These are phyloP conservation scores for Criorhina ranunculi DNA, from an alignment of 2,888 invertebrate genomes.

Conservation along the genomic window DNA sequence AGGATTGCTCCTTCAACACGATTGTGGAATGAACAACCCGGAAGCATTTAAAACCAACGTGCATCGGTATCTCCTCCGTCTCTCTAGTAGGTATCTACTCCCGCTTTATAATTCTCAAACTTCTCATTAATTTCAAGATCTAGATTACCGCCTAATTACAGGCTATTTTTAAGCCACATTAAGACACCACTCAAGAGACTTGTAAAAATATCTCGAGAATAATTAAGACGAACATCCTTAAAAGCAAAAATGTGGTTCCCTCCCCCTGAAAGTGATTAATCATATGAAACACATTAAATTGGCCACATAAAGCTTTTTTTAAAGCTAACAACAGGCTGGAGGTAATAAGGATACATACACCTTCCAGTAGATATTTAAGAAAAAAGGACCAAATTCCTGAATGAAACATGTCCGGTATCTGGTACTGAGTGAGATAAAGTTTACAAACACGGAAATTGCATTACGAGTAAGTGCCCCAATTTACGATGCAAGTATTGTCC, in stretches of 20 bases:
- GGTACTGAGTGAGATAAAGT: constrained; percentile 37
- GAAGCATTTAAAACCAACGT: too few relatives aligned
- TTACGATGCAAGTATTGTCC: too few relatives aligned
- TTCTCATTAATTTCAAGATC: constrained; percentile 49
- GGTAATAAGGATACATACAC: constrained; percentile 65
- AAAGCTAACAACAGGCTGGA: constrained; percentile 10
- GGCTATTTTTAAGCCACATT: constrained; percentile 52
- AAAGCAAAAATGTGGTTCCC: constrained; percentile 36
- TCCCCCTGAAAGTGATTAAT: constrained; percentile 41
- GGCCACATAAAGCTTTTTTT: constrained; percentile 45
- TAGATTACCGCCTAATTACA: constrained; percentile 49
- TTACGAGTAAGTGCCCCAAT: too few relatives aligned
- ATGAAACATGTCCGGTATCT: constrained; percentile 34
- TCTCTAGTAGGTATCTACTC: too few relatives aligned
- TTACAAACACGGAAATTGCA: constrained; percentile 58
- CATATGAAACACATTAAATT: constrained; percentile 61
- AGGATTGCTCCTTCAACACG: too few relatives aligned
- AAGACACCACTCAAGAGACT: constrained; percentile 28
- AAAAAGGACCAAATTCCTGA: constrained; percentile 6
- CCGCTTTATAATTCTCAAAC: constrained; percentile 28
- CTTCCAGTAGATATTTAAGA: not conserved
- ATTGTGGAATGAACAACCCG: too few relatives aligned
- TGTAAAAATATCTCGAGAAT: constrained; percentile 53
- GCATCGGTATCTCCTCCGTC: too few relatives aligned
- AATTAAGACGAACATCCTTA: constrained; percentile 66